These are phyloP conservation scores for Thaumatotibia leucotreta DNA, from an alignment of 1,140 invertebrate genomes.

Conservation along the genomic window DNA sequence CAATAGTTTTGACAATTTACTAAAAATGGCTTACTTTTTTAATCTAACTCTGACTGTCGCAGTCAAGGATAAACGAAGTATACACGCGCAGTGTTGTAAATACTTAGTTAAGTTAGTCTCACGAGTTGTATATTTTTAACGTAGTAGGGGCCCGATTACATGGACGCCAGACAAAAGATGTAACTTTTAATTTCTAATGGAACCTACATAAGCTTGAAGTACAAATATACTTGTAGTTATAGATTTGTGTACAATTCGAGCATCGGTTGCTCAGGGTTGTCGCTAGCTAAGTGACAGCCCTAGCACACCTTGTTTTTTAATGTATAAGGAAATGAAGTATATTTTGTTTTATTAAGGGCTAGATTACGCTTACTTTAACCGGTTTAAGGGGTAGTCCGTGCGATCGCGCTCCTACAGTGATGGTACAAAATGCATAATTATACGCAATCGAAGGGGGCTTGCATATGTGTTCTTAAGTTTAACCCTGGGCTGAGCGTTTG, in stretches of 20 bases:
- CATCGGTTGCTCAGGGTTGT: not conserved
- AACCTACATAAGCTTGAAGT: not conserved
- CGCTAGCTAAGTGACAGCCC: not conserved
- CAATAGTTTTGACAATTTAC: not conserved
- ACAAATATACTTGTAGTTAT: not conserved
- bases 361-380: not conserved
- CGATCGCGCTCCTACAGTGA: conserved; percentile 45
- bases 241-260: not conserved
- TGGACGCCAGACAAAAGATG: conserved; percentile 24
- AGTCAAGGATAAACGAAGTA: not conserved
- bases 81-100: conserved; percentile 29
- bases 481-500: conserved; percentile 21
- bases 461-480: conserved; percentile 32
- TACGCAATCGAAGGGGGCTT: conserved; percentile 6
- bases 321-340: not conserved
- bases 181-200: not conserved
- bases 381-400: conserved; percentile 23
- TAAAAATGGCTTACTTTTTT: not conserved
- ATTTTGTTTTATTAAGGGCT: not conserved
- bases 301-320: not conserved
- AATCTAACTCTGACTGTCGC: not conserved
- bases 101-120: conserved; percentile 39
- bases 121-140: conserved; percentile 48
- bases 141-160: conserved; percentile 53
- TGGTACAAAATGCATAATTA: conserved; percentile 51